A percentile compares a stretch with the other conserved stretches of the same genome.
phyloP scores from a whole-genome alignment of 1,140 invertebrate species.

The Saccostrea cuccullata region DNA sequence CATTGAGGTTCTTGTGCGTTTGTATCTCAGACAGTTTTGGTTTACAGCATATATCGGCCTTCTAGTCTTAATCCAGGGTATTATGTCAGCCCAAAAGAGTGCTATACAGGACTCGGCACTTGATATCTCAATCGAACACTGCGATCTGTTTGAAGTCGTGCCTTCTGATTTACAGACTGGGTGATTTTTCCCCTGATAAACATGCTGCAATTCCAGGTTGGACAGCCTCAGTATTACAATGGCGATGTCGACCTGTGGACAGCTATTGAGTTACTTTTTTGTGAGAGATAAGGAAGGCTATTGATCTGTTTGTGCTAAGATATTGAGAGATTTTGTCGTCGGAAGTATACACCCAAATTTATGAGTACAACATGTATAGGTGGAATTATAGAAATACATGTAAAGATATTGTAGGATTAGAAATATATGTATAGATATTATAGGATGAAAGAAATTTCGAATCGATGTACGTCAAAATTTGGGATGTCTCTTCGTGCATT shows the following conservation, averaged over 20 bases:
- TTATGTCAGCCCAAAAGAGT: conserved; percentile 8
- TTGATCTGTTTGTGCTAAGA: neutral
- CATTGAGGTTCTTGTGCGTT: neutral
- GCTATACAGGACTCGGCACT: neutral
- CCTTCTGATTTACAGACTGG: conserved; percentile 16
- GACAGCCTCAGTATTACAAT: neutral
- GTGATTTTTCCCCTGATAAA: conserved; percentile 19
- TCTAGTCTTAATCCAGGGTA: conserved; percentile 16
- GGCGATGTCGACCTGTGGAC: conserved; percentile 7
- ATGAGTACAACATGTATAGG: neutral
- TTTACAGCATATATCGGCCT: conserved; percentile 24
- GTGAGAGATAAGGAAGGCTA: neutral
- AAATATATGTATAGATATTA: too few relatives aligned
- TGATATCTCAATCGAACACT: conserved; percentile 28
- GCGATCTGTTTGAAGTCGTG: conserved; percentile 26
- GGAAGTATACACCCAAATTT: neutral
- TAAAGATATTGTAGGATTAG: neutral
- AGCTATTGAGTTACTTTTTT: neutral
- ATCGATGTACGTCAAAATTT: neutral
- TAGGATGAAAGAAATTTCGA: too few relatives aligned
- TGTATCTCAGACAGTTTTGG: conserved; percentile 21
- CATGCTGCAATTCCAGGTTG: conserved; percentile 32
- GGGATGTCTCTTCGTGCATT: neutral
- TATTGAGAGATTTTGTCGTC: neutral
- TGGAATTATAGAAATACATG: neutral